Evolutionary conservation across 2,113 vertebrate species (phyloP).

Genomic region (Scomber japonicus): DNA sequence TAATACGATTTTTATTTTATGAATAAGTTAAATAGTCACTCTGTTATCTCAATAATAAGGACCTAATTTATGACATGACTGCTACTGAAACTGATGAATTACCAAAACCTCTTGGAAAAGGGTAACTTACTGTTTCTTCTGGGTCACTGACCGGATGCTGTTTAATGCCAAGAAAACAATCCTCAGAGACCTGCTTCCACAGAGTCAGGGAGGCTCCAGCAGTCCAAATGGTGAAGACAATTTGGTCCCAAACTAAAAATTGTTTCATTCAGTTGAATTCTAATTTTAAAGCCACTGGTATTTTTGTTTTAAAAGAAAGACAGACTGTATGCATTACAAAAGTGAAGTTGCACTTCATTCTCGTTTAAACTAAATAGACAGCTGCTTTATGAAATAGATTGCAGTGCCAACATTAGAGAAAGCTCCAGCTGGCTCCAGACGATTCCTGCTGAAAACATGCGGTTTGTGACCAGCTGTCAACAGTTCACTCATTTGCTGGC

Average conservation of each 20-base stretch:
- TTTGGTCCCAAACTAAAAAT: not conserved
- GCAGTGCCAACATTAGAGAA: conserved; percentile 26
- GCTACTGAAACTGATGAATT: conserved; percentile 8
- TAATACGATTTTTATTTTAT: conserved; percentile 25
- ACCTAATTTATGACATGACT: conserved; percentile 3
- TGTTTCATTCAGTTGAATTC: not conserved
- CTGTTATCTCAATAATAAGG: conserved; percentile 25
- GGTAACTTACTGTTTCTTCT: conserved; percentile 7
- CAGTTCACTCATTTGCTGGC: conserved; percentile 41
- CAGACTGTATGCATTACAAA: not conserved
- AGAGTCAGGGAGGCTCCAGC: conserved; percentile 14
- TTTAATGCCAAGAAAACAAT: conserved; percentile 46
- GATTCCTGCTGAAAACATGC: conserved; percentile 47
- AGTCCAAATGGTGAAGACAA: conserved; percentile 4
- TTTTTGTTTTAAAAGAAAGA: conserved; percentile 3
- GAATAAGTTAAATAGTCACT: conserved; percentile 20
- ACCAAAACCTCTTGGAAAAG: not conserved
- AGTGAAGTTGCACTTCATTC: not conserved
- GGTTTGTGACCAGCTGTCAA: conserved; percentile 41
- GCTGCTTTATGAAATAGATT: conserved; percentile 17
- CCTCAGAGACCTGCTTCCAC: conserved; percentile 29
- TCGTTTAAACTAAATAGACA: conserved; percentile 5
- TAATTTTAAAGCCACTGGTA: not conserved
- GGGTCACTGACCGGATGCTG: conserved; percentile 19
- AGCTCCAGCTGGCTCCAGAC: conserved; percentile 38